These are phyloP conservation scores for Bedellia somnulentella DNA, from an alignment of 2,888 invertebrate species.

Conservation along the genomic window DNA sequence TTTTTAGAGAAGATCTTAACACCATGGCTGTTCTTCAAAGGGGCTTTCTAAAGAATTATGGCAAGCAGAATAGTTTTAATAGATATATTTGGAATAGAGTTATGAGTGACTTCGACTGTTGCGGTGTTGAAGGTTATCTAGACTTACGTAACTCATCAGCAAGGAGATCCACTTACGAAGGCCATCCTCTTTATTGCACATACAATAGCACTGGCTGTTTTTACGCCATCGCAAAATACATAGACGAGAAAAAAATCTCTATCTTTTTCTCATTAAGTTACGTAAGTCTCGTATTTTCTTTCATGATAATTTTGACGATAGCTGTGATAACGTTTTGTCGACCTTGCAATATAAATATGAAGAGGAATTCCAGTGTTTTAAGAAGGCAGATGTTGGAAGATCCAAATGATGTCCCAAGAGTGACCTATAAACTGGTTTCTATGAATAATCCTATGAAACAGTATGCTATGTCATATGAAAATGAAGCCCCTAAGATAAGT, in stretches of 20 bases:
- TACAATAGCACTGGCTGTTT: slow-evolving; percentile 30
- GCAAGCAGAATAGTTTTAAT: slow-evolving; percentile 33
- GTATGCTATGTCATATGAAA: too few species aligned
- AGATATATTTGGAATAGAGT: slow-evolving; percentile 31
- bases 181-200: slow-evolving; percentile 14
- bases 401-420: too few species aligned
- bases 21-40: slow-evolving; percentile 20
- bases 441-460: too few species aligned
- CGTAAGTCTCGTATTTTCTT: neutral
- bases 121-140: slow-evolving; percentile 26
- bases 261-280: neutral
- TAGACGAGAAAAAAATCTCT: too few species aligned
- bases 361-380: too few species aligned
- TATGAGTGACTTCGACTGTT: slow-evolving; percentile 40
- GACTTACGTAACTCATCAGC: slow-evolving; percentile 34
- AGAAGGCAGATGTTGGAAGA: too few species aligned
- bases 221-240: slow-evolving; percentile 20
- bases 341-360: too few species aligned
- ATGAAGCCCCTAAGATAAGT: too few species aligned
- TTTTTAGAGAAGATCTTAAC: slow-evolving; percentile 27
- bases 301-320: neutral
- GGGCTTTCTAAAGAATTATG: slow-evolving; percentile 26
- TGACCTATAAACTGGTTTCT: too few species aligned
- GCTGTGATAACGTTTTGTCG: too few species aligned
- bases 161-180: too few species aligned